Evolutionary conservation across 1,140 invertebrate genomes (phyloP).

Genomic region (Scaptodrosophila lebanonensis): DNA sequence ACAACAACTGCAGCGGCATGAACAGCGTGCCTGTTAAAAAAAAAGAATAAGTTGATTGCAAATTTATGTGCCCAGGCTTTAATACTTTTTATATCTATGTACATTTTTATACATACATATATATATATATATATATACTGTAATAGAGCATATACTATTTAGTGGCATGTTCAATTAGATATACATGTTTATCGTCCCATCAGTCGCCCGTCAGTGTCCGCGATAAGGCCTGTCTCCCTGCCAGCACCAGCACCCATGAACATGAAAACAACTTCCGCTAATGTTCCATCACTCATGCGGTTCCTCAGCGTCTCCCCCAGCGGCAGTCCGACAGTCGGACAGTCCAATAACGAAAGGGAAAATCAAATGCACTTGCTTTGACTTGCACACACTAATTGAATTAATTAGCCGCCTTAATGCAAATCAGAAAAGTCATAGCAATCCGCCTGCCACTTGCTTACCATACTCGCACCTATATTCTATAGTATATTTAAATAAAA

Average conservation of each 20-base stretch:
- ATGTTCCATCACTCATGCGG: slow-evolving; percentile 60
- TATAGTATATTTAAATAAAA: too few relatives aligned
- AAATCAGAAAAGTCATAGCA: slow-evolving; percentile 25
- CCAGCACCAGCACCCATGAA: slow-evolving; percentile 30
- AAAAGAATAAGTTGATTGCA: slow-evolving; percentile 75
- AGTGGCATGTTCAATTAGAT: neutral
- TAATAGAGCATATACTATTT: neutral
- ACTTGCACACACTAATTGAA: slow-evolving; percentile 54
- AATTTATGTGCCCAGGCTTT: slow-evolving; percentile 58
- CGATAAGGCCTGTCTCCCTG: too few relatives aligned
- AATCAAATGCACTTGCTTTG: slow-evolving; percentile 32
- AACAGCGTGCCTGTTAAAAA: slow-evolving; percentile 56
- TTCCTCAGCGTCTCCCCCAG: slow-evolving; percentile 1
- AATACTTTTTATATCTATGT: slow-evolving; percentile 42
- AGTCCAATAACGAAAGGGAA: slow-evolving; percentile 40
- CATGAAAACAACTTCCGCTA: slow-evolving; percentile 63
- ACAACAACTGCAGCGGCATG: neutral
- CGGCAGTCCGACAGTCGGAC: neutral
- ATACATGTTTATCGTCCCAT: neutral
- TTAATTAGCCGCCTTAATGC: slow-evolving; percentile 63
- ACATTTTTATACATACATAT: slow-evolving; percentile 12
- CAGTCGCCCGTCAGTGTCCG: too few relatives aligned
- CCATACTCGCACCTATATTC: too few relatives aligned
- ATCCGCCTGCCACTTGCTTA: too few relatives aligned
- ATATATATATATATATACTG: too few relatives aligned